These are phyloP conservation scores for Drosophila fuyamai DNA, from an alignment of 1,140 invertebrate genomes.

Conservation along the genomic window DNA sequence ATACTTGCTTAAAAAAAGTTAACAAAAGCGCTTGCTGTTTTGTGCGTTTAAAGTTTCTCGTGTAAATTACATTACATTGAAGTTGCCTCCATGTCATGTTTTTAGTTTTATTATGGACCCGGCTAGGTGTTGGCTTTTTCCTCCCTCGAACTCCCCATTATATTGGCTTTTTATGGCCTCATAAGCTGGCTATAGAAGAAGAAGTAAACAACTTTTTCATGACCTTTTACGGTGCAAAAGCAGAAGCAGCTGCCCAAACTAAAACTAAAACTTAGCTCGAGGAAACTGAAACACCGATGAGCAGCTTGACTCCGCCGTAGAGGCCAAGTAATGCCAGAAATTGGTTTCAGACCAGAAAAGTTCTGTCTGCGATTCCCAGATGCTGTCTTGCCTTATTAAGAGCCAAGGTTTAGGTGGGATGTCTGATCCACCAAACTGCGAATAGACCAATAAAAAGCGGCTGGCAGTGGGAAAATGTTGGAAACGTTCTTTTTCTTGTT, in stretches of 20 bases:
- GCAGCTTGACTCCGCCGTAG: constrained; percentile 3
- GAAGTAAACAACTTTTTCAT: constrained; percentile 57
- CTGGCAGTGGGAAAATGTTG: constrained; percentile 34
- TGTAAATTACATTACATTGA: constrained; percentile 66
- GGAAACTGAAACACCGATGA: constrained; percentile 17
- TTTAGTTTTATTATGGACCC: constrained; percentile 46
- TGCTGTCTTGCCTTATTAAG: constrained; percentile 51
- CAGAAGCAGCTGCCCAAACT: constrained; percentile 28
- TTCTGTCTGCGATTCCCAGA: constrained; percentile 21
- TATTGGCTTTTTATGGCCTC: constrained; percentile 59
- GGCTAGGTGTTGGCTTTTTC: constrained; percentile 30
- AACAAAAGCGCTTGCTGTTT: constrained; percentile 13
- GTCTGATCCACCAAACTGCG: constrained; percentile 17
- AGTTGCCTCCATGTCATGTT: constrained; percentile 45
- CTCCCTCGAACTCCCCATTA: constrained; percentile 9
- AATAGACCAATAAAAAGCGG: constrained; percentile 37
- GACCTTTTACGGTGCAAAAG: constrained; percentile 62
- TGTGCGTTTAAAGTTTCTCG: constrained; percentile 38
- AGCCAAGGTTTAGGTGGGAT: constrained; percentile 33
- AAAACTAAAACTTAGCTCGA: constrained; percentile 12
- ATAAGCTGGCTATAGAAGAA: constrained; percentile 27
- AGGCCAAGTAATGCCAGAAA: constrained; percentile 52
- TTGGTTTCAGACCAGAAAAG: constrained; percentile 40
- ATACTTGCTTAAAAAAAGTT: constrained; percentile 11
- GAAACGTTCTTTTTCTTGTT: constrained; percentile 1